Evolutionary conservation across 2,888 invertebrate species (phyloP).

Genomic region (Notodonta dromedarius): DNA sequence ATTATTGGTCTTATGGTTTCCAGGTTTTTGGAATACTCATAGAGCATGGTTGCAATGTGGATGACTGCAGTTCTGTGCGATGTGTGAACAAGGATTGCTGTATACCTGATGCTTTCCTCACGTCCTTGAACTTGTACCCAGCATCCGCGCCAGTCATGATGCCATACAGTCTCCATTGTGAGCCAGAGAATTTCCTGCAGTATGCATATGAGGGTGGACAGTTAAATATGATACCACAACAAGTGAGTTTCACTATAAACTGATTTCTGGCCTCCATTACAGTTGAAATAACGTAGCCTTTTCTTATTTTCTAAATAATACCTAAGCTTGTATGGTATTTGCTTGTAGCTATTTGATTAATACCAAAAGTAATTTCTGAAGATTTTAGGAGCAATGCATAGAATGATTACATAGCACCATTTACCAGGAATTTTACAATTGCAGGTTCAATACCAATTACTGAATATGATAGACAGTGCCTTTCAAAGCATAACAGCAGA

Average conservation of each 20-base stretch:
- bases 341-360: too few relatives aligned
- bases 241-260: constrained; percentile 48
- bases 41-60: constrained; percentile 72
- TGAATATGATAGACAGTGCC: constrained; percentile 55
- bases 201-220: constrained; percentile 53
- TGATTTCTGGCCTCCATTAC: background rate
- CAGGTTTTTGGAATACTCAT: constrained; percentile 73
- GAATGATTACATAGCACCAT: too few relatives aligned
- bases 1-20: constrained; percentile 25
- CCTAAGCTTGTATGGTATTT: too few relatives aligned
- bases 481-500: constrained; percentile 43
- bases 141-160: constrained; percentile 60
- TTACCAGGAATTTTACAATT: background rate
- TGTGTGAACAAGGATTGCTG: constrained; percentile 31
- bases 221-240: constrained; percentile 53
- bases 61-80: constrained; percentile 58
- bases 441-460: constrained; percentile 60
- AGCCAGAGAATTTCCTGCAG: constrained; percentile 61
- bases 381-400: too few relatives aligned
- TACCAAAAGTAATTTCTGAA: too few relatives aligned
- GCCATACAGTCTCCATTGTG: constrained; percentile 68
- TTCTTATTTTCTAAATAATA: too few relatives aligned
- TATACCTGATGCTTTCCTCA: constrained; percentile 73
- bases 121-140: constrained; percentile 63
- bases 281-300: too few relatives aligned